Evolutionary conservation across 2,113 vertebrate species (phyloP), one percentile per base, ranked within the genome.

Genomic region (Bombycilla garrulus): DNA sequence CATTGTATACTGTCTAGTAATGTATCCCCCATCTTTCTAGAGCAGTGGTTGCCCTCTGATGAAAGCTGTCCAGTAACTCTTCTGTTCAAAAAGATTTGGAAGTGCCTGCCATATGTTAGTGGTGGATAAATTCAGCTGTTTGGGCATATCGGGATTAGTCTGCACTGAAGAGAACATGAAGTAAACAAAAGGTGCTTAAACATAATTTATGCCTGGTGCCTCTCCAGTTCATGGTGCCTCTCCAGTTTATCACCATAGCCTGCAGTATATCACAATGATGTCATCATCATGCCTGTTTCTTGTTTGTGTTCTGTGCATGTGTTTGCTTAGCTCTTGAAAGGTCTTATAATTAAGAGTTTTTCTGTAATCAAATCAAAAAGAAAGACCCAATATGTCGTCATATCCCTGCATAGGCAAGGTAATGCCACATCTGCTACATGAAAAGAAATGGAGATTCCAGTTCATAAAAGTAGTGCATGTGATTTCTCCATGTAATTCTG

Each of bases 241-340:
- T 76, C 47, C 6, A 20, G 19, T 93, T 95, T 91, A 95, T 86
- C 80, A 69, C 71, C 5, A 2, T 83, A 88, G 67, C 81, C 86
- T 96, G 64, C 56, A 84, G 81, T 91, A 86, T 91, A 86, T 83
- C 83, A 91, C 67, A 62, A 35, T 87, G 81, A 56, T 92, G 31
- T 48, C 81, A 67, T 61, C 42, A n/a, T 81, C 53, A 40, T 69
- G 33, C 58, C 92, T 94, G 70, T 85, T 97, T 91, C 73, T 88
- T 91, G 73, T 93, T 97, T 91, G 50, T 94, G 18, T 86, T 72
- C 70, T 85, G 42, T 82, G 78, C 22, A 9, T 71, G 57, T 87
- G 42, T 89, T 93, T 94, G 57, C 90, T 95, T 70, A 92, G 57
- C 70, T 91, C 86, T 92, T 87, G 40, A 85, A 90, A 94, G 62